Base-by-base conservation (phyloP, 1,140 invertebrate species). In the Penaeus indicus region DNA sequence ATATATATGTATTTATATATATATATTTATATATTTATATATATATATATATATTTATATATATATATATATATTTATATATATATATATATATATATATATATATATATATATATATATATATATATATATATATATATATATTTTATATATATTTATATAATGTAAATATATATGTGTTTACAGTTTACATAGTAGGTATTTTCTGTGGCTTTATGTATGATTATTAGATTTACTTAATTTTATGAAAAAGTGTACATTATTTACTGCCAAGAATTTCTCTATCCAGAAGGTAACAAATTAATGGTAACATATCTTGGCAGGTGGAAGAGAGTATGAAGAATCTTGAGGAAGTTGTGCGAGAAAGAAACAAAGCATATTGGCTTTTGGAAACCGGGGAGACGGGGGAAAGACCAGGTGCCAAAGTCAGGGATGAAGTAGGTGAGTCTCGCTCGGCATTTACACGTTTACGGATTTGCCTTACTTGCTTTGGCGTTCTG, bases 301-400 rank as follows among this genome's bases (percentile, higher is more conserved):
- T 69, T 62, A 25, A 13, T 13, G n/a, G 10, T 42, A 47, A 81
- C n/a, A 13, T 54, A 54, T 82, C 78, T 78, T 91, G 92, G 42
- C 89, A 96, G 95, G 94, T 96, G 2, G 95, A 98, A 93, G 96
- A 97, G 90, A 99, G 98, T 61, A 99, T 99, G 99, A 94, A 96
- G 90, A 99, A 99, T 93, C 93, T 99, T 77, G 97, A 99, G 93
- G 93, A 94, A 61, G 97, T 99, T 11, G 95, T 99, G 0, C 94
- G 96, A 90, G 99, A 99, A 94, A 94, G 99, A 90, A 98, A 99
- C 93, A 93, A 94, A 91, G 98, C 99, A 8, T 98, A 97, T 93
- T 96, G 96, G 93, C 91, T 96, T 85, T 93, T 99, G 69, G 98
- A 99, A 95, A 98, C 96, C 78, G 98, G 98, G 1, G 94, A 96